Percentiles rank a stretch among this genome's conserved stretches.
Evolutionary conservation across 2,888 invertebrate genomes (phyloP).

Genomic region (Mimachlamys varia): DNA sequence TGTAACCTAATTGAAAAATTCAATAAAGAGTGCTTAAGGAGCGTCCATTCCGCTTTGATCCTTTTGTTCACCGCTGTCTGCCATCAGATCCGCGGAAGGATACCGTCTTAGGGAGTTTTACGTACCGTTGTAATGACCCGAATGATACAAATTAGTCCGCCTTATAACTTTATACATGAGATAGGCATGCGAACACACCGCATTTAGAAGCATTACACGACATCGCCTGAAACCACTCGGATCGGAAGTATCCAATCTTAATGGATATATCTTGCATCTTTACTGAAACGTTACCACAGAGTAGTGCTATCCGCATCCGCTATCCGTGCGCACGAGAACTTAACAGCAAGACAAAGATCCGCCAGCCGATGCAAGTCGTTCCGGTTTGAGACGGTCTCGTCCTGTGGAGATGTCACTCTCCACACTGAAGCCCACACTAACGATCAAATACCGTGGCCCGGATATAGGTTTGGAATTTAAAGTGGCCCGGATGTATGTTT

Average conservation of each 20-base stretch:
- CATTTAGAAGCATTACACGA: neutral
- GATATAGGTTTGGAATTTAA: neutral
- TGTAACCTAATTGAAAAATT: constrained; percentile 15
- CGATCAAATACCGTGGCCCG: neutral
- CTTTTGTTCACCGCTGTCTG: neutral
- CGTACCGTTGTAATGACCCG: neutral
- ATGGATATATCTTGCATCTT: neutral
- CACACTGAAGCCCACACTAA: neutral
- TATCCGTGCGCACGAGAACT: neutral
- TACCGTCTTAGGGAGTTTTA: constrained; percentile 20
- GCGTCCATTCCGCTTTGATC: neutral
- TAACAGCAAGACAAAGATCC: neutral
- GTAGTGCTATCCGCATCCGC: neutral
- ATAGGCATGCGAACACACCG: neutral
- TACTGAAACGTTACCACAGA: neutral
- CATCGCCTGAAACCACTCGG: neutral
- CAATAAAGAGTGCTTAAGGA: constrained; percentile 16
- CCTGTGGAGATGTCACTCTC: neutral
- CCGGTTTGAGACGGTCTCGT: neutral
- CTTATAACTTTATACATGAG: neutral
- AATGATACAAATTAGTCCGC: constrained; percentile 31
- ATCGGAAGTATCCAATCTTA: neutral
- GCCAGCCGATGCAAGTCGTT: neutral
- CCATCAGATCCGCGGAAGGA: neutral
- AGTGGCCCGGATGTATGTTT: neutral